Conservation (phyloP, 2,888 invertebrate genomes). For the Pogonocherus hispidulus region DNA sequence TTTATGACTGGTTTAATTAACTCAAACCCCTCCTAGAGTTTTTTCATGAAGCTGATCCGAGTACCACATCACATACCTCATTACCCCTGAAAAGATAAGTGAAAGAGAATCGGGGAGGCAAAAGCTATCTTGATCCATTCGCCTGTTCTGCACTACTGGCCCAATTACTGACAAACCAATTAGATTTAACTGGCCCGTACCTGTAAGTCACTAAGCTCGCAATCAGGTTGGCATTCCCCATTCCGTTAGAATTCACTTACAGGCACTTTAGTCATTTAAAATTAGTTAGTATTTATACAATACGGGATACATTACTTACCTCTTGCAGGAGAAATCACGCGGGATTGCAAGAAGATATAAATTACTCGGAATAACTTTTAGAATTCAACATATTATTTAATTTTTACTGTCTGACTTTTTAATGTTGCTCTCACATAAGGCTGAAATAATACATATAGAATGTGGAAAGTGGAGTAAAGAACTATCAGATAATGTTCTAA, state of each 20-base stretch:
- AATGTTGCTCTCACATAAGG: too few relatives aligned
- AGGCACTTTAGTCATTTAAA: conserved; percentile 39
- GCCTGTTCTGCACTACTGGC: conserved; percentile 52
- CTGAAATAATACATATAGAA: too few relatives aligned
- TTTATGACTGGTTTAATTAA: conserved; percentile 18
- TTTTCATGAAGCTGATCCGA: conserved; percentile 47
- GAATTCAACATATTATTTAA: too few relatives aligned
- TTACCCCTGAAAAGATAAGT: conserved; percentile 54
- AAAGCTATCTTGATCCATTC: conserved; percentile 56
- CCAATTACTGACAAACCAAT: conserved; percentile 57
- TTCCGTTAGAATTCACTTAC: conserved; percentile 42
- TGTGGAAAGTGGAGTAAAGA: too few relatives aligned
- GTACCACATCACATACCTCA: conserved; percentile 53
- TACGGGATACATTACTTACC: not conserved
- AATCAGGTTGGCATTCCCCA: conserved; percentile 47
- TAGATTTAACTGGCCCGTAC: conserved; percentile 54
- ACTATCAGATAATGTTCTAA: too few relatives aligned
- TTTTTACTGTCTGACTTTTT: too few relatives aligned
- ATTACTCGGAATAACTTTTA: too few relatives aligned
- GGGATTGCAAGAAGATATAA: too few relatives aligned
- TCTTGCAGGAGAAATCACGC: too few relatives aligned
- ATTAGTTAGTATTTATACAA: conserved; percentile 29
- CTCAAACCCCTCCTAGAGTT: conserved; percentile 13
- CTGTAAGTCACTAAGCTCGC: conserved; percentile 53
- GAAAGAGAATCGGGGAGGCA: conserved; percentile 50